Evolutionary conservation across 2,888 invertebrate genomes (phyloP), one percentile per base, ranked within the genome.

Genomic region (Laothoe populi): DNA sequence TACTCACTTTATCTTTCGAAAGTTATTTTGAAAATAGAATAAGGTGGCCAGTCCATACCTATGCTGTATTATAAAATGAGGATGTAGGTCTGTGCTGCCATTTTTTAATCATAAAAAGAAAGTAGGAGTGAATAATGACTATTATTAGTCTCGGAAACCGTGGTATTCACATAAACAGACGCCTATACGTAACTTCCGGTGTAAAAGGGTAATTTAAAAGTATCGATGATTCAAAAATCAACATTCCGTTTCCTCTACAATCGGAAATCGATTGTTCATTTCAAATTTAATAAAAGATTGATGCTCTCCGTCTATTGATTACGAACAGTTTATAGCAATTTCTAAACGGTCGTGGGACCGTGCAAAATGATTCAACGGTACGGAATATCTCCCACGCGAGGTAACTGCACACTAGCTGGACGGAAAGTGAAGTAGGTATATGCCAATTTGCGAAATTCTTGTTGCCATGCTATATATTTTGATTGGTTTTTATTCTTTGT

Each of bases 311-410:
- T 16, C 44, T 44, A 44, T 19, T 2, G 44, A 44, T 10, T 19
- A 16, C n/a, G 1, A 31, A 31, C 42, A 16, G 40, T 40, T 16
- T 42, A 42, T 7, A 16, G 16, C n/a, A 5, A 19, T 44, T 44
- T 19, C 44, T 19, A 10, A 35, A 16, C 53, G 16, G 2, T 10
- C 31, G 31, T 35, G 35, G 10, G 0, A 31, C 53, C 35, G 53
- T 19, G n/a, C 24, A 23, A 13, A 46, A 46, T 53, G 53, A 53
- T 53, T 31, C 35, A 53, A 35, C 53, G 53, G 35, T 35, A 4
- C 13, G 13, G 4, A 35, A 19, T 4, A 16, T 19, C 31, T 35
- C 53, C 35, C 53, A 53, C 53, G 53, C 53, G 53, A 53, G 4
- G 10, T 53, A 53, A 53, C 49, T 31, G 49, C 31, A 2, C 0